Percentiles rank a stretch among this genome's conserved stretches.
These are phyloP conservation scores for Uropetala carovei DNA, from an alignment of 2,888 invertebrate genomes.

Conservation along the genomic window DNA sequence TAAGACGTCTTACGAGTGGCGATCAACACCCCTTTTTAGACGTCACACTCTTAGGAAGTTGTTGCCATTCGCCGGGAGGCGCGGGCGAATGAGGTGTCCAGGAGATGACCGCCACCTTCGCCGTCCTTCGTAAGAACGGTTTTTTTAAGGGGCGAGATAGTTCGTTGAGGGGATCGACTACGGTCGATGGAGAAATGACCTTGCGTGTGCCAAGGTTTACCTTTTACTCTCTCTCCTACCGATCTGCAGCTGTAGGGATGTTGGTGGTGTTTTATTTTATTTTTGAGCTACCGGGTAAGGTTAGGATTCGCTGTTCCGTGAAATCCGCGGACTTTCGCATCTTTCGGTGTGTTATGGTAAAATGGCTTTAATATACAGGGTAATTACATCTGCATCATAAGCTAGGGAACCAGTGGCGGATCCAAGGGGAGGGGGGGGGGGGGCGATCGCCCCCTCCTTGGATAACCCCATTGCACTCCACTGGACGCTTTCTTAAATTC, in stretches of 20 bases:
- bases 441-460: too few species aligned
- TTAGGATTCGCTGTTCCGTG: not conserved
- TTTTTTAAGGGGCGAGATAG: not conserved
- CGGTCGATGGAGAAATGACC: constrained; percentile 18
- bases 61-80: not conserved
- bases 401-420: too few species aligned
- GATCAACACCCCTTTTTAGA: not conserved
- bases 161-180: not conserved
- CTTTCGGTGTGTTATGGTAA: too few species aligned
- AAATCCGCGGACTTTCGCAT: not conserved
- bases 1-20: not conserved
- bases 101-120: not conserved
- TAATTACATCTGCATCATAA: too few species aligned
- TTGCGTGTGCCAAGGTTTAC: not conserved
- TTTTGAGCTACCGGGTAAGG: not conserved
- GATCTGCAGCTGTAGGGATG: not conserved
- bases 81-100: not conserved
- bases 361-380: too few species aligned
- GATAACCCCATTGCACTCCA: too few species aligned
- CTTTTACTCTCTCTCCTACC: not conserved
- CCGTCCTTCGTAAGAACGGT: not conserved
- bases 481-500: too few species aligned
- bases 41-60: not conserved
- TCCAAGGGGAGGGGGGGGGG: too few species aligned
- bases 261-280: not conserved